Evolutionary conservation across 2,888 invertebrate genomes (phyloP).

Genomic region (Agrypnus murinus): DNA sequence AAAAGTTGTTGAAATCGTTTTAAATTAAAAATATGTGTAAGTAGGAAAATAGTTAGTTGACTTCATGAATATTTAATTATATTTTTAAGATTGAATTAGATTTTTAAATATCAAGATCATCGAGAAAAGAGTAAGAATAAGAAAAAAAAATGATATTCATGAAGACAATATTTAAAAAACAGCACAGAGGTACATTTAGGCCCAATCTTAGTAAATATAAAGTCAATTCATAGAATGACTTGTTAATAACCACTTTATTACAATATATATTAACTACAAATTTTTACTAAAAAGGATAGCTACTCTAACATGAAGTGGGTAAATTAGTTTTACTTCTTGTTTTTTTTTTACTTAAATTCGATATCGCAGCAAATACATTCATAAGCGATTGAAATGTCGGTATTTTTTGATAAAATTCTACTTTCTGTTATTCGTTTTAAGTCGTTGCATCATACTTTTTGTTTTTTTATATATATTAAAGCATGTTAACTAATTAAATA

Average conservation of each 20-base stretch:
- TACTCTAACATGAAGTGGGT: slow-evolving; percentile 69
- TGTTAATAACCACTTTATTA: slow-evolving; percentile 59
- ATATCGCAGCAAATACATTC: slow-evolving; percentile 67
- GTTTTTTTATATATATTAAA: too few relatives aligned
- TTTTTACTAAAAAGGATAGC: slow-evolving; percentile 67
- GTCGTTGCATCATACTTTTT: slow-evolving; percentile 55
- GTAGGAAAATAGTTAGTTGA: background rate
- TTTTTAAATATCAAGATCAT: background rate
- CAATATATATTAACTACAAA: slow-evolving; percentile 64
- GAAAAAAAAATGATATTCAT: slow-evolving; percentile 17
- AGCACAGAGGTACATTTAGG: slow-evolving; percentile 48
- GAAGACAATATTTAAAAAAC: background rate
- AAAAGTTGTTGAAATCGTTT: background rate
- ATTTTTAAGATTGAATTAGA: too few relatives aligned
- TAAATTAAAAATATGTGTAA: too few relatives aligned
- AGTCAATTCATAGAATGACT: slow-evolving; percentile 69
- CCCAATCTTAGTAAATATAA: slow-evolving; percentile 53
- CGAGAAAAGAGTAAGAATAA: too few relatives aligned
- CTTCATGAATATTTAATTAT: too few relatives aligned
- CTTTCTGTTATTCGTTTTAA: slow-evolving; percentile 52
- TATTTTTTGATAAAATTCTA: slow-evolving; percentile 52
- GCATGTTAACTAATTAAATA: too few relatives aligned
- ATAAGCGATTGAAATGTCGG: slow-evolving; percentile 60
- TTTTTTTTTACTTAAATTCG: slow-evolving; percentile 63
- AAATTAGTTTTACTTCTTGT: slow-evolving; percentile 55